phyloP scores from a whole-genome alignment of 2,113 vertebrate species.

The Ariopsis seemanni region DNA sequence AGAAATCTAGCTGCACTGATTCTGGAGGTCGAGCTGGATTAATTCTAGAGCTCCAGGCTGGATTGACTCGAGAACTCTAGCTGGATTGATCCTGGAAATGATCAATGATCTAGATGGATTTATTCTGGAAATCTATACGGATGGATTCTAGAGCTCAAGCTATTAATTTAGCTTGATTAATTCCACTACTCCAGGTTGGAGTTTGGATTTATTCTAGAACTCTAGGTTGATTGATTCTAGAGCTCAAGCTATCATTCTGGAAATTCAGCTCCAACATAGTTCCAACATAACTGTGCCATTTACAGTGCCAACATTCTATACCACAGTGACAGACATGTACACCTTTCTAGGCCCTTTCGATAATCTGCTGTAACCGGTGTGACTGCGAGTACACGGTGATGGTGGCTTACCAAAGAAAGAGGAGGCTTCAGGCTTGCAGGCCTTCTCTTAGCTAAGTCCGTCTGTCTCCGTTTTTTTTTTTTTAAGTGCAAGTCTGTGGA shows the following conservation, averaged over 20 bases:
- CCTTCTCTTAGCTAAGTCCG: conserved; percentile 27
- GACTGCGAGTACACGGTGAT: background rate
- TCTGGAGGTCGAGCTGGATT: background rate
- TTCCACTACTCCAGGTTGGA: background rate
- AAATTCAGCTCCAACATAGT: background rate
- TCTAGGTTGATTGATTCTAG: background rate
- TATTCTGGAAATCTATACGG: no score
- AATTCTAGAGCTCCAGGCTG: background rate
- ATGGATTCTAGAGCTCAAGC: no score
- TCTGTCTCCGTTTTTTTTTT: conserved; percentile 7
- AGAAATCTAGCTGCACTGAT: background rate
- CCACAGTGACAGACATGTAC: background rate
- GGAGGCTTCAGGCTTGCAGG: conserved; percentile 35
- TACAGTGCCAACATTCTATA: background rate
- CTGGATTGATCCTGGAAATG: background rate
- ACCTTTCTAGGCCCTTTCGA: background rate
- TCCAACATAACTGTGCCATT: background rate
- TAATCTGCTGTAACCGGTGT: no score
- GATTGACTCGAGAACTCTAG: background rate
- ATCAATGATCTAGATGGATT: background rate
- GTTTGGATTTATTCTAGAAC: background rate
- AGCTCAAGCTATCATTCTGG: background rate
- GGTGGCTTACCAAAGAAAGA: conserved; percentile 47
- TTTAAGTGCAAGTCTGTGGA: conserved; percentile 10
- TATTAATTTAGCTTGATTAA: background rate